Evolutionary conservation across 2,113 vertebrate genomes (phyloP).

Genomic region (Gambusia affinis): DNA sequence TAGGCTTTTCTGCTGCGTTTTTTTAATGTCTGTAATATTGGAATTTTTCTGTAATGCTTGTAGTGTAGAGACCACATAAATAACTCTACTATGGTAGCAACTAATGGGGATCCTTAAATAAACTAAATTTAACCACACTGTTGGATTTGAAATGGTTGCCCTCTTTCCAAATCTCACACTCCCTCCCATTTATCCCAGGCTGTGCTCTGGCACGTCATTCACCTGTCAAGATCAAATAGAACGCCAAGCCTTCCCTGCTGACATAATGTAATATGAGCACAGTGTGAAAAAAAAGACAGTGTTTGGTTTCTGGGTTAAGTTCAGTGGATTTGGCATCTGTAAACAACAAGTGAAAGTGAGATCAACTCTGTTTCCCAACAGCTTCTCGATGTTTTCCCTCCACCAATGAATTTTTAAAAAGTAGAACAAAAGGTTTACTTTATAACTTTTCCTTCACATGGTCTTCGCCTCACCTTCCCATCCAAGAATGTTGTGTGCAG

Average conservation of each 20-base stretch:
- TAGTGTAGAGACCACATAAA: too few species aligned
- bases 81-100: too few species aligned
- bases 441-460: background rate
- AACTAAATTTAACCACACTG: too few species aligned
- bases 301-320: constrained; percentile 89
- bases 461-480: constrained; percentile 86
- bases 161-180: constrained; percentile 97
- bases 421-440: background rate
- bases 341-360: constrained; percentile 35
- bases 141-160: constrained; percentile 87
- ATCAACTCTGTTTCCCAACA: constrained; percentile 2
- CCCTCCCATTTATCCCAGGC: constrained; percentile 94
- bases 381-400: background rate
- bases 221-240: constrained; percentile 80
- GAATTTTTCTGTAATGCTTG: too few species aligned
- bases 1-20: too few species aligned
- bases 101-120: too few species aligned
- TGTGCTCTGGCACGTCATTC: constrained; percentile 98
- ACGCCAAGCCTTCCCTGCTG: constrained; percentile 15
- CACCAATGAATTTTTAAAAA: background rate
- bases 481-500: constrained; percentile 87
- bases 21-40: too few species aligned
- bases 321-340: constrained; percentile 95
- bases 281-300: constrained; percentile 49
- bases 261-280: background rate